Percentiles rank a stretch among this genome's conserved stretches.
These are phyloP conservation scores for Netelia virgata DNA, from an alignment of 2,888 invertebrate genomes.

Conservation along the genomic window DNA sequence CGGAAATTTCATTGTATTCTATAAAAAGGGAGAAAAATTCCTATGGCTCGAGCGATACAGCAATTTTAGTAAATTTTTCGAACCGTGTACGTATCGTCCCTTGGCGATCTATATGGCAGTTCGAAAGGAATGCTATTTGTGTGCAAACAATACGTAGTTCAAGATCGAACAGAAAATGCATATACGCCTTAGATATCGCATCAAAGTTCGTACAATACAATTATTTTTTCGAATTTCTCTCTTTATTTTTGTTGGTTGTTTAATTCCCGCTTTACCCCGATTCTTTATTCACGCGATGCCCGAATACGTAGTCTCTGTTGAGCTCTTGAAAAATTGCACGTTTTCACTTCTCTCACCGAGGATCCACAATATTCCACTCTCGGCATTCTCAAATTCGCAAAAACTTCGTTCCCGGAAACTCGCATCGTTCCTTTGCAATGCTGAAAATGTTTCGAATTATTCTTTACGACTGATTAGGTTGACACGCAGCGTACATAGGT, in stretches of 20 bases:
- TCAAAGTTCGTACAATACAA: neutral
- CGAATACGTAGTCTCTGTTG: neutral
- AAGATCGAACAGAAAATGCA: slow-evolving; percentile 31
- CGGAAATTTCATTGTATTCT: neutral
- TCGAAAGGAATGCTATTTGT: slow-evolving; percentile 65
- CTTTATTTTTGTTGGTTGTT: neutral
- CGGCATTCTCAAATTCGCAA: slow-evolving; percentile 1
- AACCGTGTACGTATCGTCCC: slow-evolving; percentile 20
- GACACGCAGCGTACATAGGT: slow-evolving; percentile 84
- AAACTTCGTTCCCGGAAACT: neutral
- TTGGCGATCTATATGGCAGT: slow-evolving; percentile 50
- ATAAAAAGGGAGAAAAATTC: slow-evolving; percentile 19
- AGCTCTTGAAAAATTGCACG: slow-evolving; percentile 5
- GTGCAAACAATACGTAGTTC: slow-evolving; percentile 40
- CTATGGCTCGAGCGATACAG: neutral
- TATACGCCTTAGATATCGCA: neutral
- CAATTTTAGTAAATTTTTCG: slow-evolving; percentile 18
- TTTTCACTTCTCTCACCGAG: neutral
- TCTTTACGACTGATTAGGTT: slow-evolving; percentile 81
- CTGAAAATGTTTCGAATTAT: slow-evolving; percentile 19
- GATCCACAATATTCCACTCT: slow-evolving; percentile 5
- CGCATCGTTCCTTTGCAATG: slow-evolving; percentile 22
- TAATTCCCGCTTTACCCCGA: neutral
- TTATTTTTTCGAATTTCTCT: neutral
- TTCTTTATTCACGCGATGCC: slow-evolving; percentile 8